Percentiles rank a stretch among this genome's conserved stretches.
Conservation (phyloP, 2,113 vertebrate genomes). For the Cervus canadensis region DNA sequence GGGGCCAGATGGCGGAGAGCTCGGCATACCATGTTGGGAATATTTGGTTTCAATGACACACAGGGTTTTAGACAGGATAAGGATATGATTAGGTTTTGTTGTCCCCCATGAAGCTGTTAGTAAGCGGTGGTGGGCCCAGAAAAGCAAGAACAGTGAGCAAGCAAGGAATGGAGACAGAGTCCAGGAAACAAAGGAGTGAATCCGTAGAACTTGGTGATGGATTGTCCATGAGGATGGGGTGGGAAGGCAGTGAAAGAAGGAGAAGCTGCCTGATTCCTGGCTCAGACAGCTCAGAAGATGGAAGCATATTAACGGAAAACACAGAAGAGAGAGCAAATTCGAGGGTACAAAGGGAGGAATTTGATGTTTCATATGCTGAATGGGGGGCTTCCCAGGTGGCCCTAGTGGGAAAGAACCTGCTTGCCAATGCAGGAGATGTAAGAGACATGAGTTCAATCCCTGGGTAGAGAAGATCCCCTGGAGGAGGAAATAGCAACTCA, state of each 20-base stretch:
- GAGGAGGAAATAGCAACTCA: not conserved
- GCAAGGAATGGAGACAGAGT: not conserved
- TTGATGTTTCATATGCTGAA: not conserved
- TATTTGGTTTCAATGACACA: not conserved
- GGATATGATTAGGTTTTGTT: not conserved
- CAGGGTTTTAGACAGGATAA: not conserved
- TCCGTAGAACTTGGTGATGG: too few species aligned
- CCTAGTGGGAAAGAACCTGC: not conserved
- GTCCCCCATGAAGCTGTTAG: not conserved
- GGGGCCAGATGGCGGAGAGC: not conserved
- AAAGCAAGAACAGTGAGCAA: not conserved
- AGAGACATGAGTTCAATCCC: fast-evolving
- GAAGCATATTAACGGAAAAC: not conserved
- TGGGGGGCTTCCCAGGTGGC: not conserved
- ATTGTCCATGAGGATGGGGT: not conserved
- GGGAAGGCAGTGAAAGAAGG: not conserved
- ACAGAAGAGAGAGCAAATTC: not conserved
- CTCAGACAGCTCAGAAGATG: not conserved
- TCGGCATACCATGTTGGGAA: not conserved
- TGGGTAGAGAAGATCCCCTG: not conserved
- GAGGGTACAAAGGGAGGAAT: not conserved
- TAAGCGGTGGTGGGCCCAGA: not conserved
- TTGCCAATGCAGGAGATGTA: not conserved
- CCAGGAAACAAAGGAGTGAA: not conserved
- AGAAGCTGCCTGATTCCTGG: not conserved